A percentile compares a stretch with the other conserved stretches of the same genome.
phyloP scores from a whole-genome alignment of 2,113 vertebrate genomes.

The Castor canadensis region DNA sequence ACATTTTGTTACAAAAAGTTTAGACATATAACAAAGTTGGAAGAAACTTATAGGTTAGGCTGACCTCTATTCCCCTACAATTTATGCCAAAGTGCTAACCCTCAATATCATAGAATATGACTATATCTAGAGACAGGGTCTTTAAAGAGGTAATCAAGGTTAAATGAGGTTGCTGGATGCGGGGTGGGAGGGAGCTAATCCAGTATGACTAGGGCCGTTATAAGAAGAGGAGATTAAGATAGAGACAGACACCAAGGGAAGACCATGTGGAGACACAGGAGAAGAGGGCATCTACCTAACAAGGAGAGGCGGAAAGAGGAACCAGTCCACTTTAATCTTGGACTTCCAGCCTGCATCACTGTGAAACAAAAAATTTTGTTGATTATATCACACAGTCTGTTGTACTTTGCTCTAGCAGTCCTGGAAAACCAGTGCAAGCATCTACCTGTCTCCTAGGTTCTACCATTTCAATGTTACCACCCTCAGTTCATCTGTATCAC shows the following conservation, averaged over 20 bases:
- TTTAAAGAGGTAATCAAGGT: neutral
- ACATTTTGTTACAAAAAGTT: neutral
- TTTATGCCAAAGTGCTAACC: neutral
- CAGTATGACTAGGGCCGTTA: neutral
- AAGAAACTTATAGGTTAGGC: neutral
- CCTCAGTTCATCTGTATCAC: neutral
- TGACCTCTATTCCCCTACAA: neutral
- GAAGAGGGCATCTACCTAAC: neutral
- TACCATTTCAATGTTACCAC: fast-evolving
- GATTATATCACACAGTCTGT: neutral
- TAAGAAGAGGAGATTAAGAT: neutral
- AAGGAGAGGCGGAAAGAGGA: neutral
- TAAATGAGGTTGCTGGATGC: too few species aligned
- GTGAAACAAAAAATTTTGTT: neutral
- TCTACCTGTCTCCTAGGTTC: neutral
- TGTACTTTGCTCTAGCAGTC: too few species aligned
- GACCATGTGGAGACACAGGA: neutral
- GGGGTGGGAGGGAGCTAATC: neutral
- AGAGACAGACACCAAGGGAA: neutral
- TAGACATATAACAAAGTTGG: neutral
- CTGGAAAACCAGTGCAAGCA: neutral
- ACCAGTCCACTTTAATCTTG: neutral
- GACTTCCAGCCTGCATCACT: neutral
- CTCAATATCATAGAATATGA: neutral
- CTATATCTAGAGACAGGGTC: neutral